Base-by-base conservation (phyloP, 2,888 invertebrate genomes). In the Geophilus truncorum region DNA sequence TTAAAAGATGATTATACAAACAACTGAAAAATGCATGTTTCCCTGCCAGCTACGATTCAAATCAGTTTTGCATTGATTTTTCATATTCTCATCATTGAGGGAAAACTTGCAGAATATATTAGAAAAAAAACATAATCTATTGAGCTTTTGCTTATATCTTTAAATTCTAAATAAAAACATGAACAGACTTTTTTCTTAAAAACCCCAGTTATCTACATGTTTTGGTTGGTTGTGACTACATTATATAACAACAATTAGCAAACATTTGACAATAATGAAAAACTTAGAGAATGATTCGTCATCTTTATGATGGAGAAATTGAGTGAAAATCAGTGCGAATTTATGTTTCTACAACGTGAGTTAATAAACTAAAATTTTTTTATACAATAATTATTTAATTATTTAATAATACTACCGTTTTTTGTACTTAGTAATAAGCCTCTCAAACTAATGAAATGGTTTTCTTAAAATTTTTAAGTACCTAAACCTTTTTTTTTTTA, bases 1-100 rank as follows among this genome's bases (percentile, higher is more conserved):
- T 28, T 70, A 28, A 28, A 70, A 28, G 28, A 28, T 25, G 70
- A 12, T n/a, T 70, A 28, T 70, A 70, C 70, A 70, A 70, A 70
- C 70, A 70, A 70, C 70, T 28, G 7, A 28, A 70, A 25, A 25
- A 70, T 70, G 70, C 70, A 70, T 25, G 70, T 70, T 70, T 70
- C n/a, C 70, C 70, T 70, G 70, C 70, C 25, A 70, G 70, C 70
- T 28, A 70, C 28, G 70, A 70, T 70, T 70, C 28, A 70, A 23
- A 70, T 70, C 70, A 70, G 70, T 12, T 70, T 70, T 70, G 70
- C 70, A 70, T 70, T 70, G 70, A 70, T 70, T 70, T 70, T 70
- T 70, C 70, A 70, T 70, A 70, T 70, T 62, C 28, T 28, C n/a
- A 1, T 15, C 70, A 28, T 10, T 15, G 12, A 7, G n/a, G 70